A percentile compares a stretch with the other conserved stretches of the same genome.
Evolutionary conservation across 2,888 invertebrate species (phyloP).

Genomic region (Lasioglossum villosulum): DNA sequence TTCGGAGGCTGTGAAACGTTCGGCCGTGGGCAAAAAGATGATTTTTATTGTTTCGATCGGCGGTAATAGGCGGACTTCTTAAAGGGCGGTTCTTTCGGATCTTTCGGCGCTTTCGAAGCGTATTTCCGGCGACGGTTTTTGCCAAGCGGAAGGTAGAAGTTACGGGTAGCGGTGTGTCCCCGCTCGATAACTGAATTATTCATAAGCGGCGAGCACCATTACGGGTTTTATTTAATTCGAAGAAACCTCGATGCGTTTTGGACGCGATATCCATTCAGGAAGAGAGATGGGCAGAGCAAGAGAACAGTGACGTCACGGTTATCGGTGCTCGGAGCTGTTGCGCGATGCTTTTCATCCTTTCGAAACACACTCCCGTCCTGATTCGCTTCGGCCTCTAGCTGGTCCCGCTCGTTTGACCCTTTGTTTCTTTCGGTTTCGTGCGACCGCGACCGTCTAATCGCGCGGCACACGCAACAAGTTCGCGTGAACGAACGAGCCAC

Average conservation of each 20-base stretch:
- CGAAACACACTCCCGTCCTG: neutral
- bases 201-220: conserved; percentile 34
- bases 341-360: conserved; percentile 13
- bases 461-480: conserved; percentile 70
- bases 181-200: conserved; percentile 59
- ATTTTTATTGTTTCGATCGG: neutral
- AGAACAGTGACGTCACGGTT: neutral
- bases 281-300: neutral
- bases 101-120: neutral
- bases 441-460: conserved; percentile 51
- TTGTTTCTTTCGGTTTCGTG: neutral
- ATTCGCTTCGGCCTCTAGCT: neutral
- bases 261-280: conserved; percentile 9
- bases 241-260: conserved; percentile 38
- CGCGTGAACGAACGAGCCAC: conserved; percentile 53
- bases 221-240: conserved; percentile 51
- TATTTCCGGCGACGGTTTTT: conserved; percentile 46
- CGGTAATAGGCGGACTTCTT: neutral
- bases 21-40: neutral
- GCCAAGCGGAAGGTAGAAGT: conserved; percentile 6
- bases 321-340: neutral
- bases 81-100: neutral
- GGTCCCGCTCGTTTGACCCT: neutral
- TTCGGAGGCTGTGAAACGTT: neutral
- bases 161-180: conserved; percentile 7